These are phyloP conservation scores for Tolmerus cingulatus DNA, from an alignment of 2,888 invertebrate species.

Conservation along the genomic window DNA sequence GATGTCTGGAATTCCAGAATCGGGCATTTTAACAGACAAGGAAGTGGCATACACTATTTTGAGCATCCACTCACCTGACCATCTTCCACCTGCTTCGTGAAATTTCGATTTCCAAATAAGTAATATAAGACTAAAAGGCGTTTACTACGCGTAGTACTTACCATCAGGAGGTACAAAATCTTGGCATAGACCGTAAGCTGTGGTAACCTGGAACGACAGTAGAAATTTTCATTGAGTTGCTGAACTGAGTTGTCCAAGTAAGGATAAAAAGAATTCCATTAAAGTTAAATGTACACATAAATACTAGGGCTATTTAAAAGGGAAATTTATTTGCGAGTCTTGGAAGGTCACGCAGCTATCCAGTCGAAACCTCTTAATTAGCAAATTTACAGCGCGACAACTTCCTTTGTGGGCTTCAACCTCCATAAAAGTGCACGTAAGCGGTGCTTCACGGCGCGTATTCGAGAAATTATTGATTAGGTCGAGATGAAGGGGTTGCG, in stretches of 20 bases:
- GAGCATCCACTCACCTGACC: background rate
- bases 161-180: constrained; percentile 91
- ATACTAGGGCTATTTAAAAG: constrained; percentile 11
- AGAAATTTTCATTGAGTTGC: constrained; percentile 14
- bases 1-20: background rate
- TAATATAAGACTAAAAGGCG: constrained; percentile 3
- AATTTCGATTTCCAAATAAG: background rate
- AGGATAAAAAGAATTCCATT: constrained; percentile 40
- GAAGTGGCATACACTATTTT: background rate
- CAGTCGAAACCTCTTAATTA: constrained; percentile 16
- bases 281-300: constrained; percentile 29
- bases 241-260: constrained; percentile 13
- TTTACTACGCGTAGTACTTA: constrained; percentile 64
- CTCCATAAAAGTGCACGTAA: background rate
- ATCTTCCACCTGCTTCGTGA: background rate
- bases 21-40: background rate
- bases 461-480: background rate
- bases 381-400: constrained; percentile 12
- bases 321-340: background rate
- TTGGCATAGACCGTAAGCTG: constrained; percentile 90
- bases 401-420: background rate
- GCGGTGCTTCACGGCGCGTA: background rate
- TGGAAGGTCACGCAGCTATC: background rate
- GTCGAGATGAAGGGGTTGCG: background rate
- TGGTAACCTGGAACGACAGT: constrained; percentile 77